Conservation (phyloP, 2,797 vertebrate species). For the Leucoraja ocellata region DNA sequence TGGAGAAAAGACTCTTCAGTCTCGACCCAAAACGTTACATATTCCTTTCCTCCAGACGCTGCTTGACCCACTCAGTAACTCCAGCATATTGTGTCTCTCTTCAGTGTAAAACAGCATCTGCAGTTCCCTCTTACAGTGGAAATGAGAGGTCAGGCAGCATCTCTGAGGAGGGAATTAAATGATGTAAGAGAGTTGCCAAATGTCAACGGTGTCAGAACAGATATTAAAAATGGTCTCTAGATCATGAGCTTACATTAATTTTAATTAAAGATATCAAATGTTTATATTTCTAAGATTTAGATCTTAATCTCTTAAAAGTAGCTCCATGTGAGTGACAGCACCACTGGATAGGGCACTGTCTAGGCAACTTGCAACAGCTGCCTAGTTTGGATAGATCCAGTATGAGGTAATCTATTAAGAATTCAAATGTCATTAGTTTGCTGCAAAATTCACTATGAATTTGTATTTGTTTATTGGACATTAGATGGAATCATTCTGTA, state of each 20-base stretch:
- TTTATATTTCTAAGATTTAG: background rate
- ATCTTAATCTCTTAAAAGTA: background rate
- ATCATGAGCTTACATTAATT: background rate
- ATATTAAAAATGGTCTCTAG: background rate
- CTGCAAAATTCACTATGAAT: background rate
- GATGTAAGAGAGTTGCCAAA: too few relatives aligned
- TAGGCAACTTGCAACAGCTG: background rate
- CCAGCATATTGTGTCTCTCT: too few relatives aligned
- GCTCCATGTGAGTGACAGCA: background rate
- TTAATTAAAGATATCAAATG: background rate
- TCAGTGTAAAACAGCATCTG: too few relatives aligned
- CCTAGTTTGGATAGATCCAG: background rate
- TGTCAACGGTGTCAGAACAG: background rate
- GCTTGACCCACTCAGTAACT: too few relatives aligned
- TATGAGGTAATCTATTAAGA: background rate
- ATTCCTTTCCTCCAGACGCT: too few relatives aligned
- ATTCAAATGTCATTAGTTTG: background rate
- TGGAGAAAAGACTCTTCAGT: too few relatives aligned
- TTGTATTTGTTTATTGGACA: too few relatives aligned
- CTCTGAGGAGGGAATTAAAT: too few relatives aligned
- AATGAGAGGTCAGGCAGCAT: too few relatives aligned
- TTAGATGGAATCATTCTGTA: too few relatives aligned
- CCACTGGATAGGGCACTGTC: background rate
- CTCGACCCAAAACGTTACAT: too few relatives aligned
- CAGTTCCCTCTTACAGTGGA: too few relatives aligned